phyloP scores from a whole-genome alignment of 2,888 invertebrate species.

The Eubasilissa splendida region DNA sequence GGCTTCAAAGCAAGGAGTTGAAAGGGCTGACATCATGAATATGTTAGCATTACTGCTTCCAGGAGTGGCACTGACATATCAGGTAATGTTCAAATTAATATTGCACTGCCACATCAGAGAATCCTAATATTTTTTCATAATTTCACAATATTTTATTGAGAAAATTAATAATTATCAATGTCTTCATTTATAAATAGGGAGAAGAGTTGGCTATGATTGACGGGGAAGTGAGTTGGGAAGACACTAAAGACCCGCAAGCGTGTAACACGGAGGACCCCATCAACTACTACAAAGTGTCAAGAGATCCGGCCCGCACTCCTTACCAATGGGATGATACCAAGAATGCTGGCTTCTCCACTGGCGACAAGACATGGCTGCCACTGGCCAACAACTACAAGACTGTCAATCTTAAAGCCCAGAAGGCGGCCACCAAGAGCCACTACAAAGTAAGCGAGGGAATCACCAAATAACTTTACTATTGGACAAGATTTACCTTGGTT shows the following conservation, averaged over 20 bases:
- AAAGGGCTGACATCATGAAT: conserved; percentile 82
- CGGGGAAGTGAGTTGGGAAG: conserved; percentile 74
- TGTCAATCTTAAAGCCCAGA: conserved; percentile 74
- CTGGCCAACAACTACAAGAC: conserved; percentile 74
- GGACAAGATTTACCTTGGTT: neutral
- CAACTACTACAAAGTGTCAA: conserved; percentile 67
- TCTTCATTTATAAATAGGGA: conserved; percentile 67
- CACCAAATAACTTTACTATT: conserved; percentile 60
- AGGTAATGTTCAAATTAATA: conserved; percentile 66
- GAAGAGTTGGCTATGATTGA: conserved; percentile 89
- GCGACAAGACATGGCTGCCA: conserved; percentile 73
- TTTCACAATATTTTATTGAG: neutral
- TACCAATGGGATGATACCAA: too few relatives aligned
- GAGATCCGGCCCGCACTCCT: too few relatives aligned
- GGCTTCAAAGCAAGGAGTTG: conserved; percentile 76
- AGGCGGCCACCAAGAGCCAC: conserved; percentile 68
- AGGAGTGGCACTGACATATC: conserved; percentile 88
- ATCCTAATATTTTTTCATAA: neutral
- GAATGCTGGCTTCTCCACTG: conserved; percentile 65
- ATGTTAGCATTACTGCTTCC: conserved; percentile 87
- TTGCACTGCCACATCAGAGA: neutral
- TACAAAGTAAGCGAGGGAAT: conserved; percentile 61
- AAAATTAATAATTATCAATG: neutral
- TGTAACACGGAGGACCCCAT: conserved; percentile 76
- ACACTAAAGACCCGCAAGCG: conserved; percentile 78